These are phyloP conservation scores for Neotragus moschatus DNA, from an alignment of 2,113 vertebrate species.

Conservation along the genomic window DNA sequence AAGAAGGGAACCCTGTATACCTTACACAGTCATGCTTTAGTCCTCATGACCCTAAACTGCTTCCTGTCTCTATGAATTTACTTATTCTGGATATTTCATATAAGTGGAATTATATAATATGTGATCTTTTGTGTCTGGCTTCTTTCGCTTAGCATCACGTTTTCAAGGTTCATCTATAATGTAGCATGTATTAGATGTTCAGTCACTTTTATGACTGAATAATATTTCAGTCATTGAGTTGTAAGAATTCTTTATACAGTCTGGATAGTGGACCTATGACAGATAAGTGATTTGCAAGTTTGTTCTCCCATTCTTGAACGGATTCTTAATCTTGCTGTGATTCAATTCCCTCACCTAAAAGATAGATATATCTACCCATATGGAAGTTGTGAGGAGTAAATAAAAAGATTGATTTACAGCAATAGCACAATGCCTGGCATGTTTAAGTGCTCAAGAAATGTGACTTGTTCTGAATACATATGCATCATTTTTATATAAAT, in stretches of 20 bases:
- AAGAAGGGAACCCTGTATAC: background rate
- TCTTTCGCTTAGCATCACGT: background rate
- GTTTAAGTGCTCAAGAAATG: background rate
- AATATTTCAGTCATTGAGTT: background rate
- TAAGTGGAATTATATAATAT: background rate
- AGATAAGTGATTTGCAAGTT: background rate
- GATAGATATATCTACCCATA: background rate
- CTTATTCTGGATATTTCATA: background rate
- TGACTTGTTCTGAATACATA: background rate
- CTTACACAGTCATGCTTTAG: background rate
- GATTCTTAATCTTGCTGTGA: background rate
- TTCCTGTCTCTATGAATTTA: background rate
- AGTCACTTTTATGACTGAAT: background rate
- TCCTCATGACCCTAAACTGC: background rate
- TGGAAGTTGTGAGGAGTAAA: background rate
- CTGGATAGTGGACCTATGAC: background rate
- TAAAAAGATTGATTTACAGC: background rate
- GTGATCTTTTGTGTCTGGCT: background rate
- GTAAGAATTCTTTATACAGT: background rate
- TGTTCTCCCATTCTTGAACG: background rate
- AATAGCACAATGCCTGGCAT: background rate
- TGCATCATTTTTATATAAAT: background rate
- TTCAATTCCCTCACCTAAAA: background rate
- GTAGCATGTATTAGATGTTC: background rate
- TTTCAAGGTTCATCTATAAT: background rate